A percentile compares a stretch with the other conserved stretches of the same genome.
Evolutionary conservation across 2,888 invertebrate species (phyloP).

Genomic region (Crocallis elinguaria): DNA sequence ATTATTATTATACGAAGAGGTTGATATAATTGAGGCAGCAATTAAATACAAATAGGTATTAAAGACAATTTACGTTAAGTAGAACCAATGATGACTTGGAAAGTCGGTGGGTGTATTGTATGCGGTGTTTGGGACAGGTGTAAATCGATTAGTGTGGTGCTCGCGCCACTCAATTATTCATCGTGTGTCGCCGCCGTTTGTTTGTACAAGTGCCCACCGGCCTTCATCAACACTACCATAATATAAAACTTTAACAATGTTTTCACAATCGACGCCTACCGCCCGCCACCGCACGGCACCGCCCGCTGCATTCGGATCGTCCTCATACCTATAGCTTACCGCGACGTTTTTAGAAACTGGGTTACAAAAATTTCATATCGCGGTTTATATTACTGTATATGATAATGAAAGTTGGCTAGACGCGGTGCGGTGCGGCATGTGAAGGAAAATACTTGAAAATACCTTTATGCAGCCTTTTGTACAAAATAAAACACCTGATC

Average conservation of each 20-base stretch:
- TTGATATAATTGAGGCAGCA: not conserved
- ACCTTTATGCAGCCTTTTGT: slow-evolving; percentile 35
- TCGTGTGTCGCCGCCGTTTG: slow-evolving; percentile 67
- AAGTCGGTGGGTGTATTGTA: slow-evolving; percentile 21
- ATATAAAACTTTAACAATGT: slow-evolving; percentile 83
- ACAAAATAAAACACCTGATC: slow-evolving; percentile 52
- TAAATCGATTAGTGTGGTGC: slow-evolving; percentile 78
- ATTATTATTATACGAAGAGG: not conserved
- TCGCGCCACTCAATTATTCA: slow-evolving; percentile 77
- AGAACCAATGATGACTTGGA: slow-evolving; percentile 16
- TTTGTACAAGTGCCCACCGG: slow-evolving; percentile 80
- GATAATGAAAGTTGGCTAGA: slow-evolving; percentile 50
- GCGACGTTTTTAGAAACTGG: slow-evolving; percentile 68
- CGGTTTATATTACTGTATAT: slow-evolving; percentile 50
- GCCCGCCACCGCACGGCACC: slow-evolving; percentile 53
- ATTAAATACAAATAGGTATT: not conserved
- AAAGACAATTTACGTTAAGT: slow-evolving; percentile 9
- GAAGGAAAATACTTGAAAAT: slow-evolving; percentile 40
- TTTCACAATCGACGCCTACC: slow-evolving; percentile 75
- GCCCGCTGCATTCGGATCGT: slow-evolving; percentile 33
- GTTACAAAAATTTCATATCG: slow-evolving; percentile 62
- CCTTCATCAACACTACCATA: slow-evolving; percentile 77
- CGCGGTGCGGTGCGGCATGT: slow-evolving; percentile 30
- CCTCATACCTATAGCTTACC: not conserved
- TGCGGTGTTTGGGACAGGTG: slow-evolving; percentile 59